phyloP scores from a whole-genome alignment of 1,140 invertebrate species.

The Drosophila lacertosa region DNA sequence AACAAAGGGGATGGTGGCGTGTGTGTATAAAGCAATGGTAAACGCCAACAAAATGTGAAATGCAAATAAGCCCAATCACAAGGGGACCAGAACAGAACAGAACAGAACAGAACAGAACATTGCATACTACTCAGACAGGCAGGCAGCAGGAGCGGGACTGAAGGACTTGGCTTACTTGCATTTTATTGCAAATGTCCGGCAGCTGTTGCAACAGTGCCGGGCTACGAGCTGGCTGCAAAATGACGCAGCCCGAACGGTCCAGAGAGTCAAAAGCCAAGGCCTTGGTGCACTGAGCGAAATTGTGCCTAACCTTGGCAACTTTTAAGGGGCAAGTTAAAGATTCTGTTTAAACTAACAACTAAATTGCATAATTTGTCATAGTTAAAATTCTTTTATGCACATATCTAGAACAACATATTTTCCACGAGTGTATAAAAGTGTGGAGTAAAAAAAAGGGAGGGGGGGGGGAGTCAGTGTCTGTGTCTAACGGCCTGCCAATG shows the following conservation, averaged over 20 bases:
- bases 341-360: too few species aligned
- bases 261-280: not conserved
- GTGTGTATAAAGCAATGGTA: constrained; percentile 45
- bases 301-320: too few species aligned
- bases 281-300: not conserved
- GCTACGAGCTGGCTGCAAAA: too few species aligned
- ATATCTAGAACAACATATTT: too few species aligned
- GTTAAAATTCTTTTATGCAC: too few species aligned
- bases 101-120: constrained; percentile 3
- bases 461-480: not conserved
- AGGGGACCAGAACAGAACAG: constrained; percentile 1
- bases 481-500: constrained; percentile 5
- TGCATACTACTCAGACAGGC: too few species aligned
- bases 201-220: constrained; percentile 45
- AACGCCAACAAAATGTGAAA: constrained; percentile 62
- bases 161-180: constrained; percentile 14
- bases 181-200: constrained; percentile 76
- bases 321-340: too few species aligned
- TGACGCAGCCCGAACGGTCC: not conserved
- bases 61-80: constrained; percentile 70
- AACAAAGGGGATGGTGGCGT: not conserved
- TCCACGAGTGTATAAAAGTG: too few species aligned
- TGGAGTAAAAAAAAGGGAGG: not conserved
- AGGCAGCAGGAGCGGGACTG: not conserved
- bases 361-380: too few species aligned